Evolutionary conservation across 2,113 vertebrate species (phyloP).

Genomic region (Holacanthus passer): DNA sequence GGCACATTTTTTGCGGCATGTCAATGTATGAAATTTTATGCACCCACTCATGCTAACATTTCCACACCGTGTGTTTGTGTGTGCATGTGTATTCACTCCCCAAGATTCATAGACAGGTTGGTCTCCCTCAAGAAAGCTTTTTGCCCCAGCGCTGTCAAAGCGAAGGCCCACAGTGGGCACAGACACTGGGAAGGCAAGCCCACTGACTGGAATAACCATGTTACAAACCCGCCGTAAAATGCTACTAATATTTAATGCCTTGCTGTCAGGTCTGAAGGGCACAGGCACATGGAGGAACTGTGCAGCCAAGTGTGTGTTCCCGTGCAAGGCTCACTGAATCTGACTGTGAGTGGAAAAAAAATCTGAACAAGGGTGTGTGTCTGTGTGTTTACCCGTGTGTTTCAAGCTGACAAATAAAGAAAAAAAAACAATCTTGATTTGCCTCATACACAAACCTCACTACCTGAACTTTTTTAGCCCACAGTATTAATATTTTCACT

Average conservation of each 20-base stretch:
- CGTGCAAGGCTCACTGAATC: slow-evolving; percentile 49
- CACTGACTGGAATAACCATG: slow-evolving; percentile 77
- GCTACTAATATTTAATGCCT: slow-evolving; percentile 78
- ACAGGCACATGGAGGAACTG: slow-evolving; percentile 56
- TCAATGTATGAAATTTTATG: slow-evolving; percentile 2
- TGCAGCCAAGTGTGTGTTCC: slow-evolving; percentile 64
- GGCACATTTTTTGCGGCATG: slow-evolving; percentile 3
- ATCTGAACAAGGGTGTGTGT: slow-evolving; percentile 11
- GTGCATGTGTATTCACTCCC: slow-evolving; percentile 6
- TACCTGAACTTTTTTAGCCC: slow-evolving; percentile 14
- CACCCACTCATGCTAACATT: slow-evolving; percentile 19
- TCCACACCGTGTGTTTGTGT: slow-evolving; percentile 3
- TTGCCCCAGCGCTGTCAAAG: slow-evolving; percentile 53
- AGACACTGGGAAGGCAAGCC: slow-evolving; percentile 49
- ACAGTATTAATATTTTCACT: slow-evolving; percentile 27
- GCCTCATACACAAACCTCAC: slow-evolving; percentile 22
- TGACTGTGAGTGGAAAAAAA: slow-evolving; percentile 41
- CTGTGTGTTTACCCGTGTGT: neutral
- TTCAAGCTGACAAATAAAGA: slow-evolving; percentile 37
- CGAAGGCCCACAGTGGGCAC: slow-evolving; percentile 48
- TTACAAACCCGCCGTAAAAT: slow-evolving; percentile 76
- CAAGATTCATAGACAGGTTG: slow-evolving; percentile 15
- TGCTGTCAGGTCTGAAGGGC: slow-evolving; percentile 74
- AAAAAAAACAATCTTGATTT: slow-evolving; percentile 30
- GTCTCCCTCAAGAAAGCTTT: slow-evolving; percentile 43